phyloP scores from a whole-genome alignment of 2,888 invertebrate genomes.

The Melitaea athalia region DNA sequence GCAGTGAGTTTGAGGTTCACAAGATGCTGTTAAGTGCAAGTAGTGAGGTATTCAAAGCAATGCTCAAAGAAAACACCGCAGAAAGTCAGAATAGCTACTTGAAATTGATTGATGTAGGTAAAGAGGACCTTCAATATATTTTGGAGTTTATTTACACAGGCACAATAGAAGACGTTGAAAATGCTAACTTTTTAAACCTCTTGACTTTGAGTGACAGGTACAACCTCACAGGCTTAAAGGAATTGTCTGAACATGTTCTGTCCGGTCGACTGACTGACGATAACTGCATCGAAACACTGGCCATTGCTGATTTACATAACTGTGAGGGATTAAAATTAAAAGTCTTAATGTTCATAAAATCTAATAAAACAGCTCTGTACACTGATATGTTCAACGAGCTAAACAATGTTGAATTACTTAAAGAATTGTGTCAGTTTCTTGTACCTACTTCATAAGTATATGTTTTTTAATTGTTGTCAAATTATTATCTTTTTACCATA shows the following conservation, averaged over 20 bases:
- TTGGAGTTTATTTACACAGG: conserved; percentile 72
- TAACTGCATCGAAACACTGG: conserved; percentile 64
- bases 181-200: conserved; percentile 58
- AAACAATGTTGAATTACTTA: conserved; percentile 58
- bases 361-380: conserved; percentile 53
- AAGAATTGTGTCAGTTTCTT: conserved; percentile 62
- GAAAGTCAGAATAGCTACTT: conserved; percentile 68
- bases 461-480: not conserved
- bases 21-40: conserved; percentile 60
- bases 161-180: conserved; percentile 58
- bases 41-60: conserved; percentile 75
- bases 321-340: conserved; percentile 57
- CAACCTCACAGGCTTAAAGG: conserved; percentile 61
- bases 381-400: conserved; percentile 60
- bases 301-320: conserved; percentile 66
- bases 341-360: conserved; percentile 66
- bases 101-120: conserved; percentile 61
- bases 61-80: conserved; percentile 72
- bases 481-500: not conserved
- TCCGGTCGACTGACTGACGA: conserved; percentile 56
- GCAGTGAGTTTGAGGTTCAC: conserved; percentile 64
- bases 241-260: conserved; percentile 60
- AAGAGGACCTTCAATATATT: conserved; percentile 62
- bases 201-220: conserved; percentile 69
- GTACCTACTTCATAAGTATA: conserved; percentile 37